Evolutionary conservation across 2,797 vertebrate genomes (phyloP).

Genomic region (Myotis pilosus): DNA sequence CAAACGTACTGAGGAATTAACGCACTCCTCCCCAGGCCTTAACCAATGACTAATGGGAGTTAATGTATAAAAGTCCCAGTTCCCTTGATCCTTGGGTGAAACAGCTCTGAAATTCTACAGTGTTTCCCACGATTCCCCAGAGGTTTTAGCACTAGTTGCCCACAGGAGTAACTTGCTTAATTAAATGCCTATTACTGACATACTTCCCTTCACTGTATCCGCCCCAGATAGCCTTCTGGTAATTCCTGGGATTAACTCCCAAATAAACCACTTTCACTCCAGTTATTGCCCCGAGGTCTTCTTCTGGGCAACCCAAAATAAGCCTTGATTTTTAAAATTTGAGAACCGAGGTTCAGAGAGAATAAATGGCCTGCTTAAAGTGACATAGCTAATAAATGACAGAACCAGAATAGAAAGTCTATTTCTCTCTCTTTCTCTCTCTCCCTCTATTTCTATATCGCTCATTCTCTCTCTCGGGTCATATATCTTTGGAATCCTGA

Average conservation of each 20-base stretch:
- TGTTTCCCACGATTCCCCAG: not conserved
- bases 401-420: not conserved
- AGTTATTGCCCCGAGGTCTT: not conserved
- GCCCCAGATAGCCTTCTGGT: slow-evolving; percentile 10
- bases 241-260: not conserved
- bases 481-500: not conserved
- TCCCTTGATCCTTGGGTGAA: not conserved
- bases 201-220: not conserved
- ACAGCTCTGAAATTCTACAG: not conserved
- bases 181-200: not conserved
- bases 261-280: slow-evolving; percentile 13
- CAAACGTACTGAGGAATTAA: not conserved
- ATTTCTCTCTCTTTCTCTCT: not conserved
- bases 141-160: not conserved
- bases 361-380: not conserved
- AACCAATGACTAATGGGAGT: not conserved
- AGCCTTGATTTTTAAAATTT: slow-evolving; percentile 28
- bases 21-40: not conserved
- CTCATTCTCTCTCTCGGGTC: not conserved
- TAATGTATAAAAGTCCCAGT: not conserved
- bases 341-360: slow-evolving; percentile 1
- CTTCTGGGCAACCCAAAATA: slow-evolving; percentile 5
- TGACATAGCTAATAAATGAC: not conserved
- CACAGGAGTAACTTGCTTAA: not conserved
- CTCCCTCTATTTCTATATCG: not conserved